Base-by-base conservation (phyloP, 2,797 vertebrate genomes). In the Fratercula arctica region DNA sequence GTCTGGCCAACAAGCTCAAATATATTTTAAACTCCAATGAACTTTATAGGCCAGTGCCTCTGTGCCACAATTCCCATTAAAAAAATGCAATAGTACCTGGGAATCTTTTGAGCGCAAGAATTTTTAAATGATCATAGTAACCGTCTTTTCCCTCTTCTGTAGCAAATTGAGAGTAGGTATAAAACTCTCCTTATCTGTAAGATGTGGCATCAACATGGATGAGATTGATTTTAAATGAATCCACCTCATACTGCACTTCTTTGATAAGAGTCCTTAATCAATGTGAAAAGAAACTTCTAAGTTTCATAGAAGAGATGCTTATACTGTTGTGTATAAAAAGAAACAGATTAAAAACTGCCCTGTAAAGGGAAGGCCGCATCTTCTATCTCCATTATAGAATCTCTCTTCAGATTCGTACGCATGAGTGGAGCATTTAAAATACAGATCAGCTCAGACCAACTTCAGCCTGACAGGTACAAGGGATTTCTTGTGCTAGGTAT, bases 21-120 rank as follows among this genome's bases (percentile, higher is more conserved):
- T 26, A 66, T 74, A 72, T 89, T 96, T 94, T 94, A 96, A 94
- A 92, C 68, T 87, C 72, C 91, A 92, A 92, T 87, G 82, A 95
- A 94, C 25, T 89, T 93, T 75, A 95, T 80, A 89, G 81, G 6
- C 13, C 64, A 85, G 46, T 51, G 43, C 39, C 72, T 90, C 81
- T 48, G 37, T 64, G 37, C 70, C 60, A 68, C 67, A 90, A 56
- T 43, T 85, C 60, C 64, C 31, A 70, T n/a, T 43, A 53, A 87
- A 54, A 84, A 53, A 41, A 25, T 4, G 3, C 31, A 88, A 13
- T 8, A 73, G 39, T 60, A 73, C 39, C 50, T 69, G 63, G 25
- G 61, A 88, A 87, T 67, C 33, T 57, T 92, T 93, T 66, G 23
- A 91, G 51, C 10, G 6, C 21, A 61, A 75, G 59, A 51, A 66